A percentile compares a stretch with the other conserved stretches of the same genome.
phyloP scores from a whole-genome alignment of 2,888 invertebrate genomes.

The Thera obeliscata region DNA sequence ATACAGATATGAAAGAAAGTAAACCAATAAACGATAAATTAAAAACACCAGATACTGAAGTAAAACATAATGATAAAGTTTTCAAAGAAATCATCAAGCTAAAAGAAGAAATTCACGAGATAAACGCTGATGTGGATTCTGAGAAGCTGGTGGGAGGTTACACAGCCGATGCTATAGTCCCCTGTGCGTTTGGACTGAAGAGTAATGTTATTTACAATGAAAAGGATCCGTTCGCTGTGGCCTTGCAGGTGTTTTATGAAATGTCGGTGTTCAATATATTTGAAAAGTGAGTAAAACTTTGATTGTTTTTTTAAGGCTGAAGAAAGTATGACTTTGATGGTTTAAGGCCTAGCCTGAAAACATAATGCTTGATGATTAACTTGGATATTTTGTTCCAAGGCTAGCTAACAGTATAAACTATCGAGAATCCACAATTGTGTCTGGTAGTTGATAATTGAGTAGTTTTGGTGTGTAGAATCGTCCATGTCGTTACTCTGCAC shows the following conservation, averaged over 20 bases:
- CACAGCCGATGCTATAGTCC: constrained; percentile 79
- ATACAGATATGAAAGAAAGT: not conserved
- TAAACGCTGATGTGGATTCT: constrained; percentile 58
- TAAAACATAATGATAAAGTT: not conserved
- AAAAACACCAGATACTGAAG: not conserved
- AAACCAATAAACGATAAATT: not conserved
- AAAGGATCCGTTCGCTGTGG: constrained; percentile 74
- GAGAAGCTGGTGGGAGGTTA: constrained; percentile 75
- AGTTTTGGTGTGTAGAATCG: no score
- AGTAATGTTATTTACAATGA: constrained; percentile 76
- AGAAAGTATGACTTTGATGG: not conserved
- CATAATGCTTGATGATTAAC: no score
- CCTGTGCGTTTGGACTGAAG: constrained; percentile 77
- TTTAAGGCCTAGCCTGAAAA: no score
- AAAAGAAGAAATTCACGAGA: constrained; percentile 26
- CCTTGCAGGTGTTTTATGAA: constrained; percentile 76
- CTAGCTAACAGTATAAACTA: no score
- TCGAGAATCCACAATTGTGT: no score
- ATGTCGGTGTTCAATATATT: constrained; percentile 71
- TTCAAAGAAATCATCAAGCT: not conserved
- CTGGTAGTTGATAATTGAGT: no score
- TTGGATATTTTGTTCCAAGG: no score
- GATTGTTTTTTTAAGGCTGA: not conserved
- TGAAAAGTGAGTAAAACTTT: constrained; percentile 69
- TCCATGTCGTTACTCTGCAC: no score